Conservation (phyloP, 2,797 vertebrate genomes). For the Chelidonichthys spinosus region DNA sequence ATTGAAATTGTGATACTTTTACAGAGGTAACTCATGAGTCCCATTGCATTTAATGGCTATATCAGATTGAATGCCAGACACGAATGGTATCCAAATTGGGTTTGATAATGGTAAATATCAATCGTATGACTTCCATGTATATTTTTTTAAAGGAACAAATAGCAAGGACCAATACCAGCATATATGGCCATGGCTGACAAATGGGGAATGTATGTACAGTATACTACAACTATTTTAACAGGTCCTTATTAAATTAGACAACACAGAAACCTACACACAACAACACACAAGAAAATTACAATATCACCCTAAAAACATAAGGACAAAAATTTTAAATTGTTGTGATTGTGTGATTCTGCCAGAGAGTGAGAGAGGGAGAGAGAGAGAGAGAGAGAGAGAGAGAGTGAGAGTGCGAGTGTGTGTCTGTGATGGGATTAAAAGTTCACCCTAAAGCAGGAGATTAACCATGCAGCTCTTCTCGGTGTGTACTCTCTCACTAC, state of each 20-base stretch:
- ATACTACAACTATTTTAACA: neutral
- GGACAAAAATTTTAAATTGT: too few relatives aligned
- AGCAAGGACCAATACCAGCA: too few relatives aligned
- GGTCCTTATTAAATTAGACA: neutral
- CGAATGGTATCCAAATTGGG: neutral
- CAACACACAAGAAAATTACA: neutral
- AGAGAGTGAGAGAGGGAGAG: too few relatives aligned
- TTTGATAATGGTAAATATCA: neutral
- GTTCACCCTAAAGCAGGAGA: conserved; percentile 4
- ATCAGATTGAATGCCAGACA: neutral
- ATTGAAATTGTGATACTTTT: neutral
- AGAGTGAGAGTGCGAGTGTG: too few relatives aligned
- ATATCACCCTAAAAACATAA: neutral
- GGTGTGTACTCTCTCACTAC: neutral
- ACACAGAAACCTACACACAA: too few relatives aligned
- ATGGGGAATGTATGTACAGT: neutral
- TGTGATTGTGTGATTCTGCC: neutral
- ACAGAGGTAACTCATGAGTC: neutral
- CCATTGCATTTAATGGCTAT: neutral
- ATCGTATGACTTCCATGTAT: neutral
- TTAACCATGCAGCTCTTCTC: conserved; percentile 17
- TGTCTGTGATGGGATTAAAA: conserved; percentile 27
- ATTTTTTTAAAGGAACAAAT: too few relatives aligned
- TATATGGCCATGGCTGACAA: neutral
- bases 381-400: too few relatives aligned